Conservation (phyloP, 2,113 vertebrate species). For the Cygnus atratus region DNA sequence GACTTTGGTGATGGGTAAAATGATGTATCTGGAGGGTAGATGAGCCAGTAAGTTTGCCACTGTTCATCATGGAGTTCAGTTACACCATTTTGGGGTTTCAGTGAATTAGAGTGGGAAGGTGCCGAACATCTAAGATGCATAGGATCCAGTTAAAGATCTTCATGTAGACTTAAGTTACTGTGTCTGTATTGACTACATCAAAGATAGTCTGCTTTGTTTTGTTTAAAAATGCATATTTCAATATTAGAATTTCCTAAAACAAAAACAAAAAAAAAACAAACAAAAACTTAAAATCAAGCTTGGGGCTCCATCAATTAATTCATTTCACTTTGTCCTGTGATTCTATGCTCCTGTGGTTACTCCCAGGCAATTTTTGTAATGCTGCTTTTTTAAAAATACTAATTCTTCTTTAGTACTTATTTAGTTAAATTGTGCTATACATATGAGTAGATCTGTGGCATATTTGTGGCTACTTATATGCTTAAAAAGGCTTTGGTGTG, state of each 20-base stretch:
- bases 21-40: neutral
- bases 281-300: neutral
- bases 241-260: neutral
- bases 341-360: neutral
- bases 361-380: neutral
- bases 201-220: neutral
- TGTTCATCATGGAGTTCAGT: neutral
- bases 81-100: neutral
- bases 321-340: neutral
- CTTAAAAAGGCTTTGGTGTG: neutral
- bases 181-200: neutral
- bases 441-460: fast-evolving
- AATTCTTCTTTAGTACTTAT: neutral
- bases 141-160: neutral
- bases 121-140: neutral
- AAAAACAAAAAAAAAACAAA: no score
- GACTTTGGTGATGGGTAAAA: neutral
- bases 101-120: neutral
- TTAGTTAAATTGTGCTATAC: neutral
- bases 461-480: neutral
- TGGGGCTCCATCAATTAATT: neutral
- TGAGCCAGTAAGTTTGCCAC: neutral
- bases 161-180: neutral
- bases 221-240: neutral
- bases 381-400: neutral